Evolutionary conservation across 53 echinoderm and acorn worm species (phyloP).

Genomic region (Apostichopus leukothele): DNA sequence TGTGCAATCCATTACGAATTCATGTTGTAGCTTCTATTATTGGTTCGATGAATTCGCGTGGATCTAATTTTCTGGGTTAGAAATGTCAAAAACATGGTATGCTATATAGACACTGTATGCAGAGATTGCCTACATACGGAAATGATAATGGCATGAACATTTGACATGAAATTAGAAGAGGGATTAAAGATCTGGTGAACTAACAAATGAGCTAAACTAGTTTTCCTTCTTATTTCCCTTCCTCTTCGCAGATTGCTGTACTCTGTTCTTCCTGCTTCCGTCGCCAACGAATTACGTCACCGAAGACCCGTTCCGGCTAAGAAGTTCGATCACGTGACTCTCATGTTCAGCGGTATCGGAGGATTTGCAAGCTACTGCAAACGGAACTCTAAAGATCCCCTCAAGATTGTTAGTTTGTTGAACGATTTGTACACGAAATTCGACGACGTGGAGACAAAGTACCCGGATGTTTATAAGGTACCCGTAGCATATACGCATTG

Average conservation of each 20-base stretch:
- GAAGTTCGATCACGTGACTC: constrained; percentile 84
- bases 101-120: too few species aligned
- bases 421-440: constrained; percentile 91
- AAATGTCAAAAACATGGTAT: too few species aligned
- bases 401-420: constrained; percentile 82
- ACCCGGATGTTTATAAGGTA: constrained; percentile 91
- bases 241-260: constrained; percentile 67
- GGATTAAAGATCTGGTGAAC: background rate
- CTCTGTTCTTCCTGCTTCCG: constrained; percentile 88
- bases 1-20: too few species aligned
- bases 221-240: background rate
- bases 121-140: too few species aligned
- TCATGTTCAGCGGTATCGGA: constrained; percentile 97
- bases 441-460: constrained; percentile 66
- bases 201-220: background rate
- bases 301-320: constrained; percentile 87
- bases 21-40: too few species aligned
- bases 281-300: constrained; percentile 94
- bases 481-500: too few species aligned
- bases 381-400: constrained; percentile 73
- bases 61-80: too few species aligned
- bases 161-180: too few species aligned
- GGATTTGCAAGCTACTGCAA: constrained; percentile 88
- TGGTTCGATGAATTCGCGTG: too few species aligned
- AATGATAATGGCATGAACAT: too few species aligned